Conservation (phyloP, 2,888 invertebrate species). For the Phalera bucephala region DNA sequence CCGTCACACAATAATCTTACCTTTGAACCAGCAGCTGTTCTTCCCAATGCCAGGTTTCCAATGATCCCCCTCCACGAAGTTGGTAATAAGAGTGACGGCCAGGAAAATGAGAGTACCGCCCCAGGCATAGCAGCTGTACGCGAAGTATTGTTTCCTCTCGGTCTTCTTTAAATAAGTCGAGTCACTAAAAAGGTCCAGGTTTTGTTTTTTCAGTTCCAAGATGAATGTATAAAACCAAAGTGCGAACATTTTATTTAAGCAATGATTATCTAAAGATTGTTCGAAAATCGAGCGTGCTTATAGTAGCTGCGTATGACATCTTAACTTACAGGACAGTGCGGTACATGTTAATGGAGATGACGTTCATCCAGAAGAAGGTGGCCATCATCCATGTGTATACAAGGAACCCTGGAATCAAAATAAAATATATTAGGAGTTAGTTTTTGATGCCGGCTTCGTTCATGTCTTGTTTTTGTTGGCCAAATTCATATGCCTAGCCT, state of each 20-base stretch:
- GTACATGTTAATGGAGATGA: conserved; percentile 87
- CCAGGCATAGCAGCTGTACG: conserved; percentile 84
- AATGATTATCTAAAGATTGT: too few relatives aligned
- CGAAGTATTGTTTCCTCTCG: conserved; percentile 76
- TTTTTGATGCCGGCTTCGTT: not conserved
- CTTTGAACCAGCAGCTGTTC: conserved; percentile 85
- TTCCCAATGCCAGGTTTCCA: conserved; percentile 83
- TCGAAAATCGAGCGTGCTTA: too few relatives aligned
- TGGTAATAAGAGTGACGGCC: conserved; percentile 72
- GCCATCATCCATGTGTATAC: conserved; percentile 85
- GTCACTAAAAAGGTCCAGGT: conserved; percentile 64
- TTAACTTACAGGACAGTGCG: conserved; percentile 86
- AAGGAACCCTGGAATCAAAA: conserved; percentile 70
- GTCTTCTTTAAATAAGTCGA: conserved; percentile 63
- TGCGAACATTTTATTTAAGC: too few relatives aligned
- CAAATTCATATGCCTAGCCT: too few relatives aligned
- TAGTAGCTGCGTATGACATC: too few relatives aligned
- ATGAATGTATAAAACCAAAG: too few relatives aligned
- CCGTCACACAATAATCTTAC: conserved; percentile 47
- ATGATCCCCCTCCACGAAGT: conserved; percentile 79
- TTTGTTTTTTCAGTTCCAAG: too few relatives aligned
- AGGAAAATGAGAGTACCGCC: conserved; percentile 81
- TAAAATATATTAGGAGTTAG: conserved; percentile 1
- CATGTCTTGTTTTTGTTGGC: too few relatives aligned
- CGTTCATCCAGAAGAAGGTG: conserved; percentile 89